phyloP scores from a whole-genome alignment of 2,888 invertebrate species.

The Serripes groenlandicus region DNA sequence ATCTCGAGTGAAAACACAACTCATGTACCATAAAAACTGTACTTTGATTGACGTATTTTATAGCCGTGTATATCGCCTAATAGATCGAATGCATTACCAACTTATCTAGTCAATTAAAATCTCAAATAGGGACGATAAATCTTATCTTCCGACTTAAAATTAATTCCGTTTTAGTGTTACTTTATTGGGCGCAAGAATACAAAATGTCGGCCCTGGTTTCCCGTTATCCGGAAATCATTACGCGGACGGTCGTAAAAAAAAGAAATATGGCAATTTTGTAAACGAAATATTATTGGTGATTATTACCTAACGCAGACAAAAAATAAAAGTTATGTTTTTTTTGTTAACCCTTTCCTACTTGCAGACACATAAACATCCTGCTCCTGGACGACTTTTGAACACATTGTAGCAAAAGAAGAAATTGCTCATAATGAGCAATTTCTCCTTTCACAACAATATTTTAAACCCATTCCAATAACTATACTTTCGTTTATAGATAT shows the following conservation, averaged over 20 bases:
- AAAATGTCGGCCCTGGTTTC: neutral
- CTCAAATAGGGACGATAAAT: slow-evolving; percentile 2
- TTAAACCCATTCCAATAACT: neutral
- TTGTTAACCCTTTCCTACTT: no score
- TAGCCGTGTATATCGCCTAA: neutral
- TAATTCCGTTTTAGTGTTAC: neutral
- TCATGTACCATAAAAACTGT: no score
- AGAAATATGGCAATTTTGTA: neutral
- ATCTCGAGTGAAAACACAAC: no score
- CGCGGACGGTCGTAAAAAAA: neutral
- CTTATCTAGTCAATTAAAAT: slow-evolving; percentile 1
- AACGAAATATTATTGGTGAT: neutral
- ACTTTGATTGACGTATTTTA: neutral
- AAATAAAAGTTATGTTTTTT: no score
- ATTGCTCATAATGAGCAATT: neutral
- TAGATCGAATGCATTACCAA: slow-evolving; percentile 11
- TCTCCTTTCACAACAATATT: neutral
- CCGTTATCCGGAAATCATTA: neutral
- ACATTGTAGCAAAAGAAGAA: neutral
- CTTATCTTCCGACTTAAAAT: slow-evolving; percentile 3
- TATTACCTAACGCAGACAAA: no score
- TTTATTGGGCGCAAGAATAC: slow-evolving; percentile 7
- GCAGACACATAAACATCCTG: no score
- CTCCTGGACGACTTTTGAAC: neutral
- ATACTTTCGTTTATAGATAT: no score